Conservation (phyloP, 2,113 vertebrate species). For the Platysteira castanea region DNA sequence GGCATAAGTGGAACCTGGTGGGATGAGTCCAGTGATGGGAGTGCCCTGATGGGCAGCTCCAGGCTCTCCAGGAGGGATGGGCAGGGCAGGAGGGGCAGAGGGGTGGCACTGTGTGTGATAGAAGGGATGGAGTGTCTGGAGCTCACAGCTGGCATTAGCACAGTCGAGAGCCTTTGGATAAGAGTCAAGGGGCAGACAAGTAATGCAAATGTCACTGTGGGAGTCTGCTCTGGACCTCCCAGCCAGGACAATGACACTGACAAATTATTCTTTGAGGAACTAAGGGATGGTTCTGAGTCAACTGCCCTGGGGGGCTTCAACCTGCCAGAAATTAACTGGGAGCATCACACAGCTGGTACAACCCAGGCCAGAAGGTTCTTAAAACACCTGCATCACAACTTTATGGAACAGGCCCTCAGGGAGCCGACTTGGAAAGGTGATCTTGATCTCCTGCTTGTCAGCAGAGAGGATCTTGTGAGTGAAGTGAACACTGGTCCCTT, state of each 20-base stretch:
- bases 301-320: not conserved
- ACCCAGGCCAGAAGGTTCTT: not conserved
- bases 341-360: not conserved
- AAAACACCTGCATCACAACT: not conserved
- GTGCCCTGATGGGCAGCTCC: not conserved
- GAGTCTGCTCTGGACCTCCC: not conserved
- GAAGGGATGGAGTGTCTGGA: not conserved
- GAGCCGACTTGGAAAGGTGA: not conserved
- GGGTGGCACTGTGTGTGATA: not conserved
- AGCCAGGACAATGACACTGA: accelerated
- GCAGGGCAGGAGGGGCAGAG: not conserved
- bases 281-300: not conserved
- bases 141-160: not conserved
- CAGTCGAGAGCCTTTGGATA: not conserved
- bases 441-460: not conserved
- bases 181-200: not conserved
- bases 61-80: not conserved
- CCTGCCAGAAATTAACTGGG: not conserved
- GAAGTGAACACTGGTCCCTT: not conserved
- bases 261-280: not conserved
- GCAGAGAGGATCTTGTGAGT: not conserved
- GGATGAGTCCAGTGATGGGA: not conserved
- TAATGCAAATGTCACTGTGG: not conserved
- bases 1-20: not conserved
- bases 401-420: not conserved